Conservation (phyloP, 2,113 vertebrate species). For the Hoplias malabaricus region DNA sequence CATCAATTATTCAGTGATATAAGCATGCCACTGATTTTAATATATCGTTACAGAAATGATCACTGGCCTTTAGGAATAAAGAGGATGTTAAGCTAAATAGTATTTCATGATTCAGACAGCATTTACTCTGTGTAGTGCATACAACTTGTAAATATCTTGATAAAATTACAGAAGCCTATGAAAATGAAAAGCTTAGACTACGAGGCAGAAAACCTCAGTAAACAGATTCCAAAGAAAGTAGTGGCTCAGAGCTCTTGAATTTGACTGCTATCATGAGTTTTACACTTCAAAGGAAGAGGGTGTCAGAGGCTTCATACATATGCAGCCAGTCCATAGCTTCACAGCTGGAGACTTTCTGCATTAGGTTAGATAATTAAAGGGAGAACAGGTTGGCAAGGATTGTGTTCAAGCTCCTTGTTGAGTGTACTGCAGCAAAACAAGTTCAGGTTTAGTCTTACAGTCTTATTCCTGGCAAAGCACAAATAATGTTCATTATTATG, state of each 20-base stretch:
- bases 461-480: background rate
- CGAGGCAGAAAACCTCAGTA: background rate
- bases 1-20: background rate
- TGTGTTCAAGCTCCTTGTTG: too few relatives aligned
- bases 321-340: conserved; percentile 1
- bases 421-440: background rate
- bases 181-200: background rate
- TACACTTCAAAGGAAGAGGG: conserved; percentile 38
- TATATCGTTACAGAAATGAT: background rate
- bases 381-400: background rate
- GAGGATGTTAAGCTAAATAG: background rate
- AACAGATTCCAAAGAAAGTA: background rate
- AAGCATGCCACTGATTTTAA: background rate
- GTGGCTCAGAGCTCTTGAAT: background rate
- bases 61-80: background rate
- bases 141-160: background rate
- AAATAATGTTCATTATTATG: too few relatives aligned
- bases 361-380: background rate
- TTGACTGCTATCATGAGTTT: too few relatives aligned
- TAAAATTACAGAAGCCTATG: background rate
- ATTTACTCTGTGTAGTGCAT: background rate
- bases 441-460: background rate
- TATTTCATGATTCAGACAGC: background rate
- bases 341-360: background rate
- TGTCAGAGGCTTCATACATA: conserved; percentile 16